phyloP scores from a whole-genome alignment of 2,888 invertebrate genomes.

The Drosophila leonis region DNA sequence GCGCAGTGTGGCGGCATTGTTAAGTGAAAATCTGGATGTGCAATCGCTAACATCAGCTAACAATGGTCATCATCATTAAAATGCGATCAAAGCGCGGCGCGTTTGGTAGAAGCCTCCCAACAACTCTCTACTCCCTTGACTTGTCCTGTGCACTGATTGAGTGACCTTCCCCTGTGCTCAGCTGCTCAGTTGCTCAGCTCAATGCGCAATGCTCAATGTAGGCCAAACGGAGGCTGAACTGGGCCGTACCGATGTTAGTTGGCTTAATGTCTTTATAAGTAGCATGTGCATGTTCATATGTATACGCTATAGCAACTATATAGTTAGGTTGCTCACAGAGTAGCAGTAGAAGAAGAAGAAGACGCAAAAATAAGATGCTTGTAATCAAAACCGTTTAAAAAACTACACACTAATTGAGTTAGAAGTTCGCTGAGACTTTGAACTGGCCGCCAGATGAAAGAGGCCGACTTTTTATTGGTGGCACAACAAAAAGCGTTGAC shows the following conservation, averaged over 20 bases:
- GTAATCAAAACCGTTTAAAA: slow-evolving; percentile 83
- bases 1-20: slow-evolving; percentile 64
- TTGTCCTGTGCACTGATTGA: slow-evolving; percentile 67
- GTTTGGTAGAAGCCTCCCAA: slow-evolving; percentile 40
- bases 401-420: slow-evolving; percentile 79
- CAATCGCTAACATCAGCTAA: slow-evolving; percentile 84
- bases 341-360: background rate
- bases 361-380: slow-evolving; percentile 56
- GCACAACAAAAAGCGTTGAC: slow-evolving; percentile 82
- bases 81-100: slow-evolving; percentile 82
- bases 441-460: slow-evolving; percentile 75
- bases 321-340: slow-evolving; percentile 15
- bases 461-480: slow-evolving; percentile 74
- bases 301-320: slow-evolving; percentile 6
- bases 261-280: slow-evolving; percentile 80
- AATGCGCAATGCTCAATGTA: slow-evolving; percentile 38
- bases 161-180: slow-evolving; percentile 62
- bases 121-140: background rate
- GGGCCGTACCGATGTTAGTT: slow-evolving; percentile 49
- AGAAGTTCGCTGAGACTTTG: slow-evolving; percentile 74
- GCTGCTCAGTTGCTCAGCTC: slow-evolving; percentile 29
- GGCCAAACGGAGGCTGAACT: slow-evolving; percentile 65
- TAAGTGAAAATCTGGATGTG: slow-evolving; percentile 82
- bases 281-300: slow-evolving; percentile 43
- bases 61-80: slow-evolving; percentile 85